Evolutionary conservation across 2,888 invertebrate genomes (phyloP), one percentile per base, ranked within the genome.

Genomic region (Hirtodrosophila confusa): DNA sequence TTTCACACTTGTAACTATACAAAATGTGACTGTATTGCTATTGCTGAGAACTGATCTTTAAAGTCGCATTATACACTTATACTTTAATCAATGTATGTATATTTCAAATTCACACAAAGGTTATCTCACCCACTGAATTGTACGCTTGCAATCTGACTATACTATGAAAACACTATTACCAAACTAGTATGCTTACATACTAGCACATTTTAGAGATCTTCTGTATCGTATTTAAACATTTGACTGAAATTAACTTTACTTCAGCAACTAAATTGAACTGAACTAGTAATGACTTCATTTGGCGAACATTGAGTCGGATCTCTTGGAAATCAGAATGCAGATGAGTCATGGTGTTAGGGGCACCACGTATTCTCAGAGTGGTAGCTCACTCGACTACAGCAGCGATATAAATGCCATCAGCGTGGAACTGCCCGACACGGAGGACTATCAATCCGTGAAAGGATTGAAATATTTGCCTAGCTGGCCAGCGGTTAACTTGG

Each of bases 401-500:
- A 89, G 79, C 56, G 90, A 91, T 78, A 89, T 90, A 43, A 90
- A 91, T 72, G 88, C 89, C 41, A 88, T 90, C n/a, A 90, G 90
- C 62, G 69, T 89, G 4, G 90, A 89, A 58, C 74, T 87, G 40
- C 71, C 80, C 6, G 89, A 72, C 74, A 87, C 56, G 56, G 73
- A 95, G 94, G 91, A 94, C 94, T 72, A 94, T 94, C 73, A 94
- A 94, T 69, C 69, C 4, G 39, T 44, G 2, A 85, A 51, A 88
- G 92, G 80, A 89, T 86, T 95, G 31, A 93, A 94, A 0, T 93
- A 95, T 84, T 89, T 95, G 43, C 94, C 94, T 0, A 93, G 93
- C 89, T 93, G 95, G 89, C 94, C 95, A 3, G 94, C 96, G 0
- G 94, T 97, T 53, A 95, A 97, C 91, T 94, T 98, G 65, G 95